Conservation (phyloP, 1,140 invertebrate genomes). For the Drosophila baimaii region DNA sequence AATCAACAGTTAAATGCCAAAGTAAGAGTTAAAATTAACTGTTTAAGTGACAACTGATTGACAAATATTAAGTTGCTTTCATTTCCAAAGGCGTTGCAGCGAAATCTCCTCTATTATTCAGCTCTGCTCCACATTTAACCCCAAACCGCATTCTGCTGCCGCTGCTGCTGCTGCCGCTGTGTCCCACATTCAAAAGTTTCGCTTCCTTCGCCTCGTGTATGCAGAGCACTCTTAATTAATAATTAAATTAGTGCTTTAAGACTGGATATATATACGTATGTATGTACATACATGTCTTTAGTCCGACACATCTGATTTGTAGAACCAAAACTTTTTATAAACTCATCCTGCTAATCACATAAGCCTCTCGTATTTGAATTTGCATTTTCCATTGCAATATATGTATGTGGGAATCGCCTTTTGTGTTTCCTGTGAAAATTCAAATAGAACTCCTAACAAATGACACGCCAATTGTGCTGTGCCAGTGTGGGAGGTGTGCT, state of each 20-base stretch:
- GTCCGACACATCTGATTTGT: neutral
- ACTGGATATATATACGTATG: neutral
- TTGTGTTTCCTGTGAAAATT: slow-evolving; percentile 33
- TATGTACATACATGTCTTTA: neutral
- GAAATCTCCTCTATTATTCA: slow-evolving; percentile 50
- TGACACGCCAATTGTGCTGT: slow-evolving; percentile 33
- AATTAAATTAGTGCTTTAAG: slow-evolving; percentile 38
- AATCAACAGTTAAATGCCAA: neutral
- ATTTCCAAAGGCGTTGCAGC: slow-evolving; percentile 17
- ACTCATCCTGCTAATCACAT: slow-evolving; percentile 28
- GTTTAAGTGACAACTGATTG: slow-evolving; percentile 19
- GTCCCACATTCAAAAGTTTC: slow-evolving; percentile 55
- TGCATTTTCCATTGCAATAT: slow-evolving; percentile 21
- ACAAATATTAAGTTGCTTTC: slow-evolving; percentile 17
- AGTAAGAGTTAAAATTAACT: neutral
- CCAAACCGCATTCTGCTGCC: slow-evolving; percentile 47
- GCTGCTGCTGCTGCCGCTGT: slow-evolving; percentile 14
- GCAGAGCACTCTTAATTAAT: slow-evolving; percentile 40
- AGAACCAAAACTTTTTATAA: slow-evolving; percentile 20
- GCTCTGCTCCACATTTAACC: slow-evolving; percentile 48
- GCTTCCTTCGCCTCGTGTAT: slow-evolving; percentile 40
- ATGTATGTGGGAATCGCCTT: slow-evolving; percentile 20
- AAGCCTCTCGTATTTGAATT: slow-evolving; percentile 25
- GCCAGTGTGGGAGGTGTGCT: slow-evolving; percentile 3
- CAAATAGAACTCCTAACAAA: slow-evolving; percentile 35